A percentile compares a stretch with the other conserved stretches of the same genome.
phyloP scores from a whole-genome alignment of 1,140 invertebrate species.

The Formica selysi region DNA sequence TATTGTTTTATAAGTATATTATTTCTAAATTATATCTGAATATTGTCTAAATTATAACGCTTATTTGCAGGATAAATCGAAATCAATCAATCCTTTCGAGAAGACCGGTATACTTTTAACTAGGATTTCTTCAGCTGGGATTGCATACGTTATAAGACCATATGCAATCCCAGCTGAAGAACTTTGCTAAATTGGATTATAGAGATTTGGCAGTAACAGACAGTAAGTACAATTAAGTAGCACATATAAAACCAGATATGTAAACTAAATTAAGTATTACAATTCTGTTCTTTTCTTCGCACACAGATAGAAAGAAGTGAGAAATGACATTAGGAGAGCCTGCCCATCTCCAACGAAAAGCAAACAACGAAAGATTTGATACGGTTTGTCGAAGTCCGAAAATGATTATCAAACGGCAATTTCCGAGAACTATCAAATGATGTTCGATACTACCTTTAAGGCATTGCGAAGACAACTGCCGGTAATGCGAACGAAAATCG shows the following conservation, averaged over 20 bases:
- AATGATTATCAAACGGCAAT: constrained; percentile 98
- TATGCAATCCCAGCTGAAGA: too few species aligned
- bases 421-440: constrained; percentile 99
- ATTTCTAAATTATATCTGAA: too few species aligned
- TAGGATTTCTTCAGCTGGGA: too few species aligned
- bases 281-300: constrained; percentile 4
- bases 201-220: too few species aligned
- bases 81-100: too few species aligned
- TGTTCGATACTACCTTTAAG: constrained; percentile 99
- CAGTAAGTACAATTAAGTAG: not conserved
- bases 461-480: constrained; percentile 98
- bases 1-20: too few species aligned
- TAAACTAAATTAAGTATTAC: constrained; percentile 8
- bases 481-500: constrained; percentile 99
- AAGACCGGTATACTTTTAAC: too few species aligned
- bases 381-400: constrained; percentile 95
- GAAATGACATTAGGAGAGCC: constrained; percentile 87
- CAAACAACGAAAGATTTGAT: constrained; percentile 97
- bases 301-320: constrained; percentile 94
- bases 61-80: too few species aligned
- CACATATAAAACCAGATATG: not conserved
- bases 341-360: constrained; percentile 93
- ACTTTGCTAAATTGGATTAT: too few species aligned
- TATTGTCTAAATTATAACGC: too few species aligned
- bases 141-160: too few species aligned